phyloP scores from a whole-genome alignment of 2,113 vertebrate genomes.

The Pseudopodoces humilis region DNA sequence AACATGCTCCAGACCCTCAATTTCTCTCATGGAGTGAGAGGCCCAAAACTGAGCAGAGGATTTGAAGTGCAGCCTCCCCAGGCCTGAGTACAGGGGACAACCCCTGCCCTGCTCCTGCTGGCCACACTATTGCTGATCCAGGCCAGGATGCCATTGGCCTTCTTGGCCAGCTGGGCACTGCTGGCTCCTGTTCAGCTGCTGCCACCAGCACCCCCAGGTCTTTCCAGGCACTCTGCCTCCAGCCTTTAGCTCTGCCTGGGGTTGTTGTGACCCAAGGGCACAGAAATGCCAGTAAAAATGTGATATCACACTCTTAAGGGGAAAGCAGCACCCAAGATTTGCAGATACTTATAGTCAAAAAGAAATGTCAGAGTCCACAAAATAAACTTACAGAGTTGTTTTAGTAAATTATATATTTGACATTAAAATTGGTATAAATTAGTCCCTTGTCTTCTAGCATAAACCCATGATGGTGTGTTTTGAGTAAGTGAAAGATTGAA shows the following conservation, averaged over 20 bases:
- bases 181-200: not conserved
- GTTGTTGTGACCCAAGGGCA: not conserved
- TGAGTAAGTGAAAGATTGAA: not conserved
- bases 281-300: not conserved
- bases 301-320: not conserved
- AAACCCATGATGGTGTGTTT: not conserved
- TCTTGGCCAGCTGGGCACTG: not conserved
- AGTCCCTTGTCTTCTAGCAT: not conserved
- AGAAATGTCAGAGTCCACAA: not conserved
- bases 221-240: not conserved
- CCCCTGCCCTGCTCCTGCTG: not conserved
- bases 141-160: not conserved
- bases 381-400: not conserved
- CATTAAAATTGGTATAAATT: not conserved
- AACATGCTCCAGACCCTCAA: not conserved
- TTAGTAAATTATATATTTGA: not conserved
- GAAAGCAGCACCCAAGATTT: not conserved
- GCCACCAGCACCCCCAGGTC: not conserved
- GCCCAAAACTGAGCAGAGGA: not conserved
- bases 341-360: not conserved
- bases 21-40: not conserved
- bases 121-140: not conserved
- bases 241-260: not conserved
- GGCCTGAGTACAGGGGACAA: rapidly evolving
- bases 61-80: rapidly evolving